A percentile compares a stretch with the other conserved stretches of the same genome.
phyloP scores from a whole-genome alignment of 2,888 invertebrate genomes.

The Schrankia costaestrigalis region DNA sequence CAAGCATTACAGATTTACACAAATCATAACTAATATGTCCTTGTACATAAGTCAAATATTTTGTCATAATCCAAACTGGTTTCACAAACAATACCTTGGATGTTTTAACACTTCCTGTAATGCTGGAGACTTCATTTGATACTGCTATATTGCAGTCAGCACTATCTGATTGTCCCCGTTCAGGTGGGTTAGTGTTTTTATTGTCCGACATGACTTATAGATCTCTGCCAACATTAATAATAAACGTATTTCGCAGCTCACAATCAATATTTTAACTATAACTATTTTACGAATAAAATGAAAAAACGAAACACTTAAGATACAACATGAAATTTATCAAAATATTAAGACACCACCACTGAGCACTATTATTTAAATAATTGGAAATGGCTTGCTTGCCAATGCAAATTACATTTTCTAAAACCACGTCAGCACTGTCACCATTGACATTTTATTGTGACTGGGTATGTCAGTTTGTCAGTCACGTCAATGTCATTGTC shows the following conservation, averaged over 20 bases:
- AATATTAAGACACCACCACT: constrained; percentile 66
- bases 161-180: constrained; percentile 54
- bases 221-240: constrained; percentile 64
- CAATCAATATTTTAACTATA: constrained; percentile 19
- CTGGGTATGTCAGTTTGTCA: too few relatives aligned
- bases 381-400: constrained; percentile 18
- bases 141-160: constrained; percentile 58
- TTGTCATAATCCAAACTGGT: constrained; percentile 1
- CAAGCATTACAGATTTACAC: not conserved
- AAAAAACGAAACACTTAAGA: constrained; percentile 8
- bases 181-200: constrained; percentile 61
- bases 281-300: constrained; percentile 18
- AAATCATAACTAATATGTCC: not conserved
- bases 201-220: constrained; percentile 67
- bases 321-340: constrained; percentile 28
- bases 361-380: constrained; percentile 39
- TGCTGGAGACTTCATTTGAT: constrained; percentile 55
- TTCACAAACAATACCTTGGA: constrained; percentile 50
- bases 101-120: constrained; percentile 61
- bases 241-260: constrained; percentile 22
- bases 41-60: not conserved
- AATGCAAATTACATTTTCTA: constrained; percentile 34
- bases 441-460: too few relatives aligned
- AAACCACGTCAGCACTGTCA: constrained; percentile 41
- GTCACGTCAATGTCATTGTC: too few relatives aligned